Evolutionary conservation across 2,888 invertebrate genomes (phyloP), one percentile per base, ranked within the genome.

Genomic region (Tryphoninae sp.): DNA sequence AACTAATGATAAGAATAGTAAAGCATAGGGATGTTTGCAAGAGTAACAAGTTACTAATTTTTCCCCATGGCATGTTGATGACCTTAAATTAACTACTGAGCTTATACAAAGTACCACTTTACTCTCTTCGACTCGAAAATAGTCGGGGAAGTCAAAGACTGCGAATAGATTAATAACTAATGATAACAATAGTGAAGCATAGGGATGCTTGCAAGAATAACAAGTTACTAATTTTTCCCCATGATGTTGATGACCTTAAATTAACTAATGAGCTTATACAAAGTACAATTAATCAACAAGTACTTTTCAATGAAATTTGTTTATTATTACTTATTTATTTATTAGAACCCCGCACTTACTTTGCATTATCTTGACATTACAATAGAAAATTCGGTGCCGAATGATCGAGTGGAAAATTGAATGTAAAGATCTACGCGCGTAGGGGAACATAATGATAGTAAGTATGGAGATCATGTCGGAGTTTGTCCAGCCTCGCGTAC

Each of bases 401-500:
- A 55, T 55, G 55, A 16, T 7, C 2, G 16, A 8, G 9, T 55
- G 19, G 16, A 4, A 55, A 55, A n/a, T 51, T 55, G 4, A 55
- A 2, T 22, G 16, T 7, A 55, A 16, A 16, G 19, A 55, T 2
- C 19, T 19, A 16, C 8, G 19, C 1, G 16, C 55, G 22, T 9
- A 55, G 55, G 19, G 16, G 51, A 2, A 19, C 16, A 2, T 13
- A 22, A 19, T 26, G 26, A 26, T 8, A 78, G 74, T 45, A 59
- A 61, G 33, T 74, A 78, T 78, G 40, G 61, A 59, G 61, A 61
- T 69, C 22, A 22, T 61, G 67, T 33, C 22, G 72, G 62, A 67
- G 72, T 67, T 79, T 49, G 75, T 16, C 58, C 72, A 61, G 19
- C 49, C 62, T n/a, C 49, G 53, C 61, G 55, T 75, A 62, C 59